Conservation (phyloP, 2,113 vertebrate genomes). For the Xyrauchen texanus region DNA sequence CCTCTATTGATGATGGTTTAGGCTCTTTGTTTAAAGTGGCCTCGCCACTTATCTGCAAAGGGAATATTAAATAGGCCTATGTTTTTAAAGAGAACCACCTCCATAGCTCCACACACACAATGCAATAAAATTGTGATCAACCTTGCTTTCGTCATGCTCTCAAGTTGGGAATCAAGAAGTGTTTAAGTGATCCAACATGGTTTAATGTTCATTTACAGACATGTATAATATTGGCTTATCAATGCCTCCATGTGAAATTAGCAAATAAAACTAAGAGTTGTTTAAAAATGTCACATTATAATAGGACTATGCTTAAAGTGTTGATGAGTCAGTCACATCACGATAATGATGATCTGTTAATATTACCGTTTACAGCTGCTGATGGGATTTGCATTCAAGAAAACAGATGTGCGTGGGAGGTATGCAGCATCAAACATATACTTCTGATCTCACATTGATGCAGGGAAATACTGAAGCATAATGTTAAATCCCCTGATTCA, state of each 20-base stretch:
- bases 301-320: not conserved
- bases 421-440: not conserved
- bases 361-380: conserved; percentile 32
- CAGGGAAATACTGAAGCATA: conserved; percentile 16
- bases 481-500: conserved; percentile 26
- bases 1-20: conserved; percentile 42
- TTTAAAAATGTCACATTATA: not conserved
- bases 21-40: conserved; percentile 43
- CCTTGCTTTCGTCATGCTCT: not conserved
- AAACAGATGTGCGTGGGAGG: conserved; percentile 32
- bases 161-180: not conserved
- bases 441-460: conserved; percentile 8
- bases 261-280: not conserved
- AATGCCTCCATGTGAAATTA: not conserved
- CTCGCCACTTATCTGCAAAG: conserved; percentile 31
- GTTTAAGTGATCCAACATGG: conserved; percentile 6
- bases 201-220: not conserved
- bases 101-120: not conserved
- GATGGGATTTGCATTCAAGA: conserved; percentile 28
- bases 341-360: conserved; percentile 22
- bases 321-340: not conserved
- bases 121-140: not conserved
- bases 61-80: conserved; percentile 46
- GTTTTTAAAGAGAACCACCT: conserved; percentile 30
- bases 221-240: not conserved